phyloP scores from a whole-genome alignment of 2,797 vertebrate genomes.

The Selene dorsalis region DNA sequence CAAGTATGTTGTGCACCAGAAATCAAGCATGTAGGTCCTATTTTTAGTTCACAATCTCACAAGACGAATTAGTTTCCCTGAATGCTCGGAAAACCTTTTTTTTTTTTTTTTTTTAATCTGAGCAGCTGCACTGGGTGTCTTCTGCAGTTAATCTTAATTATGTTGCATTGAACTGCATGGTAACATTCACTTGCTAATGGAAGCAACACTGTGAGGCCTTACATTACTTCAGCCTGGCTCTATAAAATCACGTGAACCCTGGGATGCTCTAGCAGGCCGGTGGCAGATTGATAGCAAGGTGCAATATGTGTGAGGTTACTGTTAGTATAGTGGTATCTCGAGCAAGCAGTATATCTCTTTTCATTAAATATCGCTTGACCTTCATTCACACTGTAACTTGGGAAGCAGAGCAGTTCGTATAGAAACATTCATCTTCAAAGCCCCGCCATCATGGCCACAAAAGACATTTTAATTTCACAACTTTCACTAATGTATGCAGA shows the following conservation, averaged over 20 bases:
- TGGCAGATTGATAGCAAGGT: constrained; percentile 41
- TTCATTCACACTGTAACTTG: constrained; percentile 14
- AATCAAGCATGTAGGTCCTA: constrained; percentile 15
- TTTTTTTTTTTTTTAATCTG: constrained; percentile 18
- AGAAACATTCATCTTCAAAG: constrained; percentile 15
- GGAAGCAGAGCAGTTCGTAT: constrained; percentile 6
- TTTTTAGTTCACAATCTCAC: constrained; percentile 49
- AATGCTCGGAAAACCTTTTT: constrained; percentile 18
- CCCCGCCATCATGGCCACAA: neutral
- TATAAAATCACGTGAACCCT: constrained; percentile 49
- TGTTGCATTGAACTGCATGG: constrained; percentile 24
- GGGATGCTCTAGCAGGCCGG: constrained; percentile 26
- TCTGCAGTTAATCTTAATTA: constrained; percentile 60
- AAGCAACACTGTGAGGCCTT: constrained; percentile 22
- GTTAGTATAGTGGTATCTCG: constrained; percentile 34
- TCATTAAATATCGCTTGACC: constrained; percentile 48
- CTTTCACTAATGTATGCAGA: constrained; percentile 28
- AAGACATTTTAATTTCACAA: constrained; percentile 41
- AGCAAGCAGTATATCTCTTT: constrained; percentile 28
- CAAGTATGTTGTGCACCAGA: constrained; percentile 21
- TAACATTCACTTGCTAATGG: constrained; percentile 51
- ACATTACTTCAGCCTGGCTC: constrained; percentile 46
- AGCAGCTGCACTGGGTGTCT: constrained; percentile 41
- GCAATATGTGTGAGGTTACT: constrained; percentile 33
- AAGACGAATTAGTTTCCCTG: constrained; percentile 51